These are phyloP conservation scores for Aleadryas rufinucha DNA, from an alignment of 2,113 vertebrate species.

Conservation along the genomic window DNA sequence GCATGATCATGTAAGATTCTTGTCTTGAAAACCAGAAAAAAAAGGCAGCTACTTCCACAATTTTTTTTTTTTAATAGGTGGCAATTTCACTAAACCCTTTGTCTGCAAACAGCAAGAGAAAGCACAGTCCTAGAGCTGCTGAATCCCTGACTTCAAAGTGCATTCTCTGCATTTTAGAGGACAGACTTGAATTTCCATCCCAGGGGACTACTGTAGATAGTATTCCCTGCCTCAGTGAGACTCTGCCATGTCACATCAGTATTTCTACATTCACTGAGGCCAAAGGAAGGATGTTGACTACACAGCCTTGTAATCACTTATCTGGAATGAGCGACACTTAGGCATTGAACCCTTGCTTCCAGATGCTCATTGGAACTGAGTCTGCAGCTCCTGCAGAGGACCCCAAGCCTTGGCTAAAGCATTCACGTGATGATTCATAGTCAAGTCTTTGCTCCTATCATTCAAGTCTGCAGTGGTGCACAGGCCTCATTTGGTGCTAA, in stretches of 20 bases:
- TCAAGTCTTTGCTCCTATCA: not conserved
- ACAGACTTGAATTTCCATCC: not conserved
- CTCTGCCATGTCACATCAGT: not conserved
- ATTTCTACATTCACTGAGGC: not conserved
- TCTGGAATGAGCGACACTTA: not conserved
- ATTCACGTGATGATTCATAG: not conserved
- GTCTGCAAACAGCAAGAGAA: not conserved
- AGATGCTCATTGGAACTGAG: not conserved
- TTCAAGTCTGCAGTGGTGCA: not conserved
- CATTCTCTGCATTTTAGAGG: not conserved
- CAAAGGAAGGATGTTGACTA: not conserved
- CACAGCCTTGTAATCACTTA: not conserved
- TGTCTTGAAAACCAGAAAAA: not conserved
- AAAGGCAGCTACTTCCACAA: not conserved
- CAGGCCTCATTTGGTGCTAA: not conserved
- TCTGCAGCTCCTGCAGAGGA: not conserved
- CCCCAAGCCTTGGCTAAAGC: not conserved
- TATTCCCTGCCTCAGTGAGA: not conserved
- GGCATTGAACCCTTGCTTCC: not conserved
- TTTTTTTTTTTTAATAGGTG: not conserved
- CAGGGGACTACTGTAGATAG: not conserved
- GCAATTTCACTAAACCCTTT: not conserved
- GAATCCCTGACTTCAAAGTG: not conserved
- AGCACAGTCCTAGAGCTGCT: not conserved
- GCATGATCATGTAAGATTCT: not conserved